Base-by-base conservation (phyloP, 2,797 vertebrate genomes). In the Pygocentrus nattereri region DNA sequence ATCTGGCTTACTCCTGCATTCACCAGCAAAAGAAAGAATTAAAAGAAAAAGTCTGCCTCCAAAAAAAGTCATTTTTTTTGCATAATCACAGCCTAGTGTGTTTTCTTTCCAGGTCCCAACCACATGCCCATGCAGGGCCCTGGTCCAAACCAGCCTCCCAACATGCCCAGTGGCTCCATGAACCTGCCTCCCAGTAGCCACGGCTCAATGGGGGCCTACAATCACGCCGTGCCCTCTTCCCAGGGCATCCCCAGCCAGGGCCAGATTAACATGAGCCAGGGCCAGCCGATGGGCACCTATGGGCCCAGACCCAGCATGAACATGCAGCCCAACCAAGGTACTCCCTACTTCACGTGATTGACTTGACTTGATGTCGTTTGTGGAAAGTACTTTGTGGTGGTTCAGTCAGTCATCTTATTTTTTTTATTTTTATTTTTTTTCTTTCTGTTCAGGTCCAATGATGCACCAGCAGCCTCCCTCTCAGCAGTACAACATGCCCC, bases 41-140 rank as follows among this genome's bases (percentile, higher is more conserved):
- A 2, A 34, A 2, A 34, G 34, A 34, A 2, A 12, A 44, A 38
- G 41, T 44, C 41, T 44, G 7, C 11, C 41, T 44, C 41, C 41
- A 44, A 12, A 12, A 10, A 44, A 11, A 41, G 44, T 41, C 44
- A 12, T 7, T 23, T 25, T 25, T 27, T 38, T 65, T 27, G 5
- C 15, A 18, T 30, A n/a, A 7, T 25, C n/a, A 2, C 4, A 27
- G 62, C 15, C 5, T 8, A 27, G 23, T 62, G 11, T 23, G 5
- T 58, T 15, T 70, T 11, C 61, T 91, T 90, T 88, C 65, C 90
- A 99, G 98, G 97, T 67, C 97, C 98, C 65, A 99, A 98, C 92
- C 98, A 99, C 87, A 97, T 99, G 95, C 95, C 98, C 91, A 97
- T 99, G 95, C 98, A 99, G 93, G 98, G 97, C 90, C 98, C 98